phyloP scores from a whole-genome alignment of 92 coral and sea anemone genomes.

The Palythoa grandiflora region DNA sequence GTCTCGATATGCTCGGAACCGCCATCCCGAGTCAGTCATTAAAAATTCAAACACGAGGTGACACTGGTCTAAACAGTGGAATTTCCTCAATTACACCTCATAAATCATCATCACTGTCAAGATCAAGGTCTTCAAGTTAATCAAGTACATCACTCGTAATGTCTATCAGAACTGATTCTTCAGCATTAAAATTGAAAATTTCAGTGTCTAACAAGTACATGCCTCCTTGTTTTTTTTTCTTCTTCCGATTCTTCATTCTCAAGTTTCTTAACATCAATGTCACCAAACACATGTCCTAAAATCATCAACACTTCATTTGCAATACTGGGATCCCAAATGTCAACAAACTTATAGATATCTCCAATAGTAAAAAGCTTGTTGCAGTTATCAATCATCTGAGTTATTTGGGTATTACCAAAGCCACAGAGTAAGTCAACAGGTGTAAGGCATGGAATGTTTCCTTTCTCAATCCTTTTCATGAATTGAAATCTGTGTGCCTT shows the following conservation, averaged over 20 bases:
- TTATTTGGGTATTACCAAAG: slow-evolving; percentile 49
- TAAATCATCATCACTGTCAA: slow-evolving; percentile 36
- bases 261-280: slow-evolving; percentile 32
- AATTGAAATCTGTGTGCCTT: not conserved
- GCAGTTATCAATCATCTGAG: slow-evolving; percentile 27
- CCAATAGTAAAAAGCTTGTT: not conserved
- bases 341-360: slow-evolving; percentile 56
- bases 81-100: slow-evolving; percentile 5
- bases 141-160: slow-evolving; percentile 29
- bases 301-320: slow-evolving; percentile 41
- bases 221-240: not conserved
- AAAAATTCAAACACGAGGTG: too few relatives aligned
- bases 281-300: slow-evolving; percentile 25
- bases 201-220: slow-evolving; percentile 18
- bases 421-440: slow-evolving; percentile 48
- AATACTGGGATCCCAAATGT: slow-evolving; percentile 29
- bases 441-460: slow-evolving; percentile 39
- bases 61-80: not conserved
- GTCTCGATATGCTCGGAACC: too few relatives aligned
- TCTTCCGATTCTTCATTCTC: slow-evolving; percentile 37
- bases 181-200: slow-evolving; percentile 44
- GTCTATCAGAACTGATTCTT: slow-evolving; percentile 50
- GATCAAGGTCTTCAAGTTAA: slow-evolving; percentile 19
- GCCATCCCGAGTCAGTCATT: too few relatives aligned
- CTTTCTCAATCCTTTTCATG: not conserved